These are phyloP conservation scores for Therioaphis trifolii DNA, from an alignment of 2,888 invertebrate species.

Conservation along the genomic window DNA sequence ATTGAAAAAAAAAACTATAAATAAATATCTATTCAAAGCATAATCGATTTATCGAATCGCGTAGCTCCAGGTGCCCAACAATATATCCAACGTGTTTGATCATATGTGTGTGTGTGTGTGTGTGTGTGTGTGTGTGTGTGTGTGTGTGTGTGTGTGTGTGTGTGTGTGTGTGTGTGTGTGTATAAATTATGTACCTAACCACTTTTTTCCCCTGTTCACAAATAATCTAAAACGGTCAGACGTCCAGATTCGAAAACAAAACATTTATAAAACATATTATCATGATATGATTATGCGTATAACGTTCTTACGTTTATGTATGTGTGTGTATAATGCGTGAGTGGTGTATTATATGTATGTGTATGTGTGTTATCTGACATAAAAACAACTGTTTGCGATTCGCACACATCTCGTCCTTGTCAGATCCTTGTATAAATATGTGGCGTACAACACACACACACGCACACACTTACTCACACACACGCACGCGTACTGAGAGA, in stretches of 20 bases:
- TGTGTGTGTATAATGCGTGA: not conserved
- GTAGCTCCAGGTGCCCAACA: slow-evolving; percentile 14
- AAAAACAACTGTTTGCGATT: slow-evolving; percentile 33
- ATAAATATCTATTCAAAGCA: slow-evolving; percentile 6
- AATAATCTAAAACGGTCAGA: slow-evolving; percentile 4
- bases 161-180: too few relatives aligned
- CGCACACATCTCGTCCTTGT: slow-evolving; percentile 34
- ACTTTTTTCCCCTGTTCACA: not conserved
- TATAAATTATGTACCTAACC: too few relatives aligned
- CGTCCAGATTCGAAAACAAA: not conserved
- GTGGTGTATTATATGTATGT: not conserved
- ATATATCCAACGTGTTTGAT: not conserved
- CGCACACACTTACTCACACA: not conserved
- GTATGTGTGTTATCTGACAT: not conserved
- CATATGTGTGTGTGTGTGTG: too few relatives aligned
- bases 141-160: too few relatives aligned
- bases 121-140: too few relatives aligned
- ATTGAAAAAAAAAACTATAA: not conserved
- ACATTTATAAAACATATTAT: not conserved
- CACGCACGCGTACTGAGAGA: not conserved
- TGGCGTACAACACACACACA: not conserved
- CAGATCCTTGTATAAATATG: not conserved
- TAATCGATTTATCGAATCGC: slow-evolving; percentile 35
- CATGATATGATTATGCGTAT: not conserved
- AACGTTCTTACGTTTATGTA: not conserved